Evolutionary conservation across 2,113 vertebrate species (phyloP), one percentile per base, ranked within the genome.

Genomic region (Raphicerus campestris): DNA sequence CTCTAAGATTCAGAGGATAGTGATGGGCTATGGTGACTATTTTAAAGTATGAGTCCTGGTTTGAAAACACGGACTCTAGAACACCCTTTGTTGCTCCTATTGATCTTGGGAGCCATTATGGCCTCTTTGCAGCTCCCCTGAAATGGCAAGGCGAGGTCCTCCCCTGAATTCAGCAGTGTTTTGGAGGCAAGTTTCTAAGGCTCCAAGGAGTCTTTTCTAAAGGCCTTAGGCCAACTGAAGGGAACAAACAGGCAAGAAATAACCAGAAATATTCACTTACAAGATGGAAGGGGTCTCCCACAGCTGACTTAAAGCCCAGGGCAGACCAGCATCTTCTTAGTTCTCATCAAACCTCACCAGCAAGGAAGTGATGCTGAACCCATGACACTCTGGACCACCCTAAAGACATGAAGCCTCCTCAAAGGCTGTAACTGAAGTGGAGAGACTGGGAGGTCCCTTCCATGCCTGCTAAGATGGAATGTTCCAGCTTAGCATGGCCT

Each of bases 241-340:
- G 56, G 49, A 87, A 91, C 24, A 24, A 70, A 51, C 2, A 77
- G 14, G 10, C 30, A 22, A 81, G 42, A 56, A 45, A 53, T 10
- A 32, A 85, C 28, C 70, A 89, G 35, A 81, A 77, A 73, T 5
- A 3, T 14, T 96, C 24, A 5, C 22, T 39, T 84, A 26, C 5
- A 58, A 73, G 63, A 82, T 2, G 7, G n/a, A n/a, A 5, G 15
- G 14, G 58, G 4, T 19, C 14, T 30, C 7, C 9, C 66, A 55
- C 22, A 55, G 58, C 56, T 15, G 3, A 6, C 58, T 26, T 10
- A 14, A 0, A 15, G 28, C 28, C 6, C 2, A 24, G 0, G 30
- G 53, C 17, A 28, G 6, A 56, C 1, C 0, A 20, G 10, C n/a
- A 22, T 77, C 6, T 49, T 83, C 24, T n/a, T 22, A 30, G 10